Evolutionary conservation across 2,797 vertebrate species (phyloP).

Genomic region (Coranthus polyacanthus): DNA sequence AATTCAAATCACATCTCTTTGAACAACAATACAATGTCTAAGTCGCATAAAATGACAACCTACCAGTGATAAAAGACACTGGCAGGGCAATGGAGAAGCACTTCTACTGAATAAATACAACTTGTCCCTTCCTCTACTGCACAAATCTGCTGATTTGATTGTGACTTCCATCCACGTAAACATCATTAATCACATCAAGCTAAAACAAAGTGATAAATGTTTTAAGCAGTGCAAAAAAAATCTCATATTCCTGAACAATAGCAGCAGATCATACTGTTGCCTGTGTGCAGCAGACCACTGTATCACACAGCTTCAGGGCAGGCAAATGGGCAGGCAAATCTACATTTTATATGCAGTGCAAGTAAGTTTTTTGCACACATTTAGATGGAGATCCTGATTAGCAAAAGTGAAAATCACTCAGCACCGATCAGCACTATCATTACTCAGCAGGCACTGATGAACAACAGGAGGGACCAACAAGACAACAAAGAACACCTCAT

Average conservation of each 20-base stretch:
- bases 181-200: conserved; percentile 21
- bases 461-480: conserved; percentile 58
- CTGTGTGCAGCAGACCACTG: conserved; percentile 22
- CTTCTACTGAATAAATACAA: background rate
- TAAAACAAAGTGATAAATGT: no score
- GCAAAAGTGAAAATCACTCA: conserved; percentile 58
- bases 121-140: background rate
- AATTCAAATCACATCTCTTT: conserved; percentile 1
- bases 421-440: conserved; percentile 55
- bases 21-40: background rate
- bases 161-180: conserved; percentile 4
- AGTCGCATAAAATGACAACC: conserved; percentile 12
- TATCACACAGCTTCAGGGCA: conserved; percentile 1
- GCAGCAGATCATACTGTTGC: conserved; percentile 2
- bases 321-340: conserved; percentile 26
- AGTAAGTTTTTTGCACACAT: conserved; percentile 30
- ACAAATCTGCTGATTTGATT: conserved; percentile 16
- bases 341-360: conserved; percentile 35
- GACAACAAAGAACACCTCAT: conserved; percentile 51
- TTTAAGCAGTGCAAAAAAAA: no score
- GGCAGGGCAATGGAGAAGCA: background rate
- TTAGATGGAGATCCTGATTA: conserved; percentile 51
- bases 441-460: conserved; percentile 53
- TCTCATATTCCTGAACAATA: conserved; percentile 7
- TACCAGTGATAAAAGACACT: conserved; percentile 1